Evolutionary conservation across 2,113 vertebrate genomes (phyloP), one percentile per base, ranked within the genome.

Genomic region (Acrocephalus kingi): DNA sequence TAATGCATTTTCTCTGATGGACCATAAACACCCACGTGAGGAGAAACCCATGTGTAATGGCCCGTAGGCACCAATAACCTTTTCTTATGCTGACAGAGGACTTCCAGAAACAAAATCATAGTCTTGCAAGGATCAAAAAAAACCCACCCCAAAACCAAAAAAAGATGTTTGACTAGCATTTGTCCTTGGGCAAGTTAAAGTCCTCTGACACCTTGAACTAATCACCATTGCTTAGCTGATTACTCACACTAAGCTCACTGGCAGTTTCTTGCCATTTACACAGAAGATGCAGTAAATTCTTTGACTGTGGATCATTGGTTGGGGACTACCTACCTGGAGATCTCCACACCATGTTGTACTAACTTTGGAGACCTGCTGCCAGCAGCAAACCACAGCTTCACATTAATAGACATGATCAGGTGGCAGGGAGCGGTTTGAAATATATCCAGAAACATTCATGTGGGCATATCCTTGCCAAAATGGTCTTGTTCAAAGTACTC

Each of bases 1-100:
- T 35, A 76, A 49, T 27, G 9, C 0, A 0, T 68, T 52, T 87
- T 75, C n/a, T 61, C 37, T 49, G 52, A 8, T 24, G 13, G 22
- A 66, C 30, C 22, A 35, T 25, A 41, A 80, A 35, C 7, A 39
- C 19, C 10, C 43, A 24, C 1, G 12, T 12, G 35, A 84, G 20
- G 21, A 63, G 27, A 67, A 89, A 81, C 4, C 9, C 13, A 7
- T 3, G 5, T 63, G 21, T 43, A 31, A 35, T 33, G 18, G 63
- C 35, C 31, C 7, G 3, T 8, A 43, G 11, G 22, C 45, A 68
- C 41, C 20, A 56, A 10, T 20, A 77, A 62, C 15, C 15, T 77
- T 84, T 71, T 18, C 39, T 66, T 62, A 18, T 48, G 14, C 51
- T 68, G 28, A 13, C 28, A 76, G 39, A 25, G 13, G 8, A 8